Conservation (phyloP, 1,140 invertebrate genomes). For the Brachionus koreanus region DNA sequence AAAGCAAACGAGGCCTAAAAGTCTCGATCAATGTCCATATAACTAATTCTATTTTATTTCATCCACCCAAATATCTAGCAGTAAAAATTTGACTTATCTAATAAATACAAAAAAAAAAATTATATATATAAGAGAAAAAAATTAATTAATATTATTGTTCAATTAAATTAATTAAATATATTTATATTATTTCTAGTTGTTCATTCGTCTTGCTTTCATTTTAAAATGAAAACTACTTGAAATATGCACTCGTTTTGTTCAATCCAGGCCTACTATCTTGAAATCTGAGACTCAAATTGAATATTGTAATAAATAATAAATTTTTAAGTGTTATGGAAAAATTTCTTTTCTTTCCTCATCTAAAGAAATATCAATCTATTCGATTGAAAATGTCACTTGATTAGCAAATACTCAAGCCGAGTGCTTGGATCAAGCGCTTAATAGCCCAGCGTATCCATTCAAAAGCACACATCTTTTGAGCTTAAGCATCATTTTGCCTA, state of each 20-base stretch:
- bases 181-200: not conserved
- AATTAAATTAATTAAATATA: conserved; percentile 36
- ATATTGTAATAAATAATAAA: not conserved
- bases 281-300: not conserved
- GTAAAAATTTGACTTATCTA: not conserved
- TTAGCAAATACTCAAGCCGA: not conserved
- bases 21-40: not conserved
- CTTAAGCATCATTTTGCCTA: too few relatives aligned
- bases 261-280: not conserved
- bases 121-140: not conserved
- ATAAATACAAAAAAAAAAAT: not conserved
- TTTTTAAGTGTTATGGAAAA: not conserved
- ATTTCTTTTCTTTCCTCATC: not conserved
- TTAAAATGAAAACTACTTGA: conserved; percentile 7
- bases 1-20: not conserved
- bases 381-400: not conserved
- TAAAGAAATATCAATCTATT: conserved; percentile 5
- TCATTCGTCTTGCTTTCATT: not conserved
- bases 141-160: conserved; percentile 37
- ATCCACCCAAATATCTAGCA: not conserved
- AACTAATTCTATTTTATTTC: not conserved
- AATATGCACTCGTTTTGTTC: conserved; percentile 2
- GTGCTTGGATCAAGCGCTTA: not conserved
- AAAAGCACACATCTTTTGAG: not conserved
- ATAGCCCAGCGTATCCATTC: not conserved